A percentile compares a stretch with the other conserved stretches of the same genome.
These are phyloP conservation scores for Cotesia chilonis DNA, from an alignment of 1,140 invertebrate genomes.

Conservation along the genomic window DNA sequence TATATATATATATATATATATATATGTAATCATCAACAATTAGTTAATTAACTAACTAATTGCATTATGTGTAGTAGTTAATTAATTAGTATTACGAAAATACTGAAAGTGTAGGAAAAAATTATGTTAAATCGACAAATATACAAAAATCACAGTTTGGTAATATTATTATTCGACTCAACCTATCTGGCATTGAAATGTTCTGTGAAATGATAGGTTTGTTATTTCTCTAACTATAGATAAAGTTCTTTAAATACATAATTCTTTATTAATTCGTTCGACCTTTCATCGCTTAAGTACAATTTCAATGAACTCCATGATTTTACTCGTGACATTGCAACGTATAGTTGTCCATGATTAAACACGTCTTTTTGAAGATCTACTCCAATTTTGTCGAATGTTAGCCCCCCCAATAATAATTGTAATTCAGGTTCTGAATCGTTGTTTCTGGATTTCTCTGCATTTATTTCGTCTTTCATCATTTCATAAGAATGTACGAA, in stretches of 20 bases:
- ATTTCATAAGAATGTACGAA: constrained; percentile 7
- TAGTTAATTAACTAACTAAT: too few species aligned
- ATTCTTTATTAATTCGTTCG: constrained; percentile 13
- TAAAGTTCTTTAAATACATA: not conserved
- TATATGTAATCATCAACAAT: too few species aligned
- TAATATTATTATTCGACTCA: too few species aligned
- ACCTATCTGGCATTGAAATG: too few species aligned
- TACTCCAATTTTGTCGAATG: constrained; percentile 35
- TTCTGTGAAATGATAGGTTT: too few species aligned
- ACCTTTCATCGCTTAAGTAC: constrained; percentile 2
- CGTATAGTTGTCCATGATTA: constrained; percentile 54
- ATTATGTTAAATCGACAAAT: too few species aligned
- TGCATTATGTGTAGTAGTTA: too few species aligned
- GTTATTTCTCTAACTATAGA: too few species aligned
- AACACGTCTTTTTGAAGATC: constrained; percentile 8
- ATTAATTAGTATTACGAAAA: too few species aligned
- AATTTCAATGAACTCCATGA: not conserved
- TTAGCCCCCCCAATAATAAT: constrained; percentile 40
- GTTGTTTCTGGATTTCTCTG: constrained; percentile 11
- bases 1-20: too few species aligned
- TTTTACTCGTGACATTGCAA: constrained; percentile 46
- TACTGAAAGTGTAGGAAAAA: too few species aligned
- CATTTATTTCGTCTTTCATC: not conserved
- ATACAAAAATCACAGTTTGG: too few species aligned
- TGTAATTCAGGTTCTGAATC: constrained; percentile 26